Conservation (phyloP, 2,888 invertebrate species). For the Lepeophtheirus nordmannii region DNA sequence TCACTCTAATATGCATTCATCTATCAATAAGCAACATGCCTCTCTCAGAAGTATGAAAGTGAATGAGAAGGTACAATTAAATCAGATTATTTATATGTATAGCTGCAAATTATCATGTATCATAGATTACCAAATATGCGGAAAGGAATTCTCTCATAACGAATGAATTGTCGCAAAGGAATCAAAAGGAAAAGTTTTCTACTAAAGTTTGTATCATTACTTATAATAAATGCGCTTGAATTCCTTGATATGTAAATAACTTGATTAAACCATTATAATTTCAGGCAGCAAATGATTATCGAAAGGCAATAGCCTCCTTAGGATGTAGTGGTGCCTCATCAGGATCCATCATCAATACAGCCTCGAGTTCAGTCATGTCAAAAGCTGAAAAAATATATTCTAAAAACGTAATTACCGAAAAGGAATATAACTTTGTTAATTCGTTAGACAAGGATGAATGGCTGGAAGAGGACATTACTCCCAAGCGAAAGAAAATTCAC, state of each 20-base stretch:
- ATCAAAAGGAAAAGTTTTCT: no score
- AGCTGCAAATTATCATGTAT: background rate
- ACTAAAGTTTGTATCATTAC: no score
- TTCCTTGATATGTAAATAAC: no score
- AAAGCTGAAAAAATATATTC: constrained; percentile 5
- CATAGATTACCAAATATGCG: background rate
- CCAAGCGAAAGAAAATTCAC: background rate
- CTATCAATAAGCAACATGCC: background rate
- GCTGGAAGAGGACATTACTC: constrained; percentile 9
- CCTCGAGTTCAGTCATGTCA: background rate
- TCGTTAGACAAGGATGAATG: background rate
- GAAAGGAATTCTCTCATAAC: background rate
- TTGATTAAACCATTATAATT: no score
- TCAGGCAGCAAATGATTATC: background rate
- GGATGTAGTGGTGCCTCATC: background rate
- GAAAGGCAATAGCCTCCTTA: background rate
- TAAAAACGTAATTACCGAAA: background rate
- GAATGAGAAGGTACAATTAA: background rate
- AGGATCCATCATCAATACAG: background rate
- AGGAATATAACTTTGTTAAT: background rate
- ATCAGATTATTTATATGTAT: no score
- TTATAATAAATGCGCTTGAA: no score
- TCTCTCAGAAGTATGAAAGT: constrained; percentile 1
- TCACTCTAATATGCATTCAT: no score
- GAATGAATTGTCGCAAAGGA: background rate